Evolutionary conservation across 2,888 invertebrate genomes (phyloP), one percentile per base, ranked within the genome.

Genomic region (Sinopyrophorus schimmeli): DNA sequence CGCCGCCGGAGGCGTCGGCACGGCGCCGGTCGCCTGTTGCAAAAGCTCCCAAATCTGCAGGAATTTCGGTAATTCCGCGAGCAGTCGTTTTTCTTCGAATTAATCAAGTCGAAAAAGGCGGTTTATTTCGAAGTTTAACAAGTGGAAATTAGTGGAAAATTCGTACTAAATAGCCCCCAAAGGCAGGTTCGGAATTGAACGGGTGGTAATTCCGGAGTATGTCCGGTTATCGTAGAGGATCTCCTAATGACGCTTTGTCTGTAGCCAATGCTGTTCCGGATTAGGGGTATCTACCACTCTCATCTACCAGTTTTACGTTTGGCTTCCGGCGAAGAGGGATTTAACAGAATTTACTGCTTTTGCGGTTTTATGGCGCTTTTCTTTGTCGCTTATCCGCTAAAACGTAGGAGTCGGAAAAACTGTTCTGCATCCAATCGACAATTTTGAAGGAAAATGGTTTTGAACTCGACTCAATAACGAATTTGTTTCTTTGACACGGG

Each of bases 171-270:
- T 18, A 23, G 20, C 30, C 20, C 20, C 21, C 21, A n/a, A n/a
- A n/a, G n/a, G n/a, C n/a, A n/a, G n/a, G n/a, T n/a, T 41, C 41
- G 34, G 23, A 34, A 41, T 41, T 41, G 39, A 42, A 50, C 34
- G 44, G 26, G 20, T 11, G 32, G 44, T 34, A 44, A 47, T 51
- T 51, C 27, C 38, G 41, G 37, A 27, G 27, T 20, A 40, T 41
- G 46, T 51, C 51, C 51, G 35, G 46, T 46, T 51, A 51, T 51
- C 46, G 37, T 28, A 50, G 44, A 37, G 40, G 27, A 51, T 47
- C 46, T 51, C 31, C 46, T 34, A 51, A 51, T 46, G 35, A 40
- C 37, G 41, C 46, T 51, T 51, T 51, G 51, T 47, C 46, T 47
- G 46, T 47, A 50, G 35, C 31, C 46, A 46, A 47, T 51, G 35